Evolutionary conservation across 2,888 invertebrate genomes (phyloP).

Genomic region (Cantharis rustica): DNA sequence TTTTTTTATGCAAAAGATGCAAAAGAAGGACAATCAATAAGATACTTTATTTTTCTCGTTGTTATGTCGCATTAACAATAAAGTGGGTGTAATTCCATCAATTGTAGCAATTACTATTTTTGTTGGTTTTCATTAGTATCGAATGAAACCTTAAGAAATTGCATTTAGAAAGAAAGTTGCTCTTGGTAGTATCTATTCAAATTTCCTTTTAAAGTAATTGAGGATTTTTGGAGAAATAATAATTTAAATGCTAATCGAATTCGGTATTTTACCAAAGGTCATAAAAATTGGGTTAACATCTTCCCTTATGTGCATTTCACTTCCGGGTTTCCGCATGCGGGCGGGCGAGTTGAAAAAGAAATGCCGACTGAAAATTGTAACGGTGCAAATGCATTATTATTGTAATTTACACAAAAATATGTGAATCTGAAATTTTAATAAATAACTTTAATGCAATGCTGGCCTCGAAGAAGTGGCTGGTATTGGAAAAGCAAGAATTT

Average conservation of each 20-base stretch:
- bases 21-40: conserved; percentile 10
- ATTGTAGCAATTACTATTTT: conserved; percentile 18
- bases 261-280: conserved; percentile 6
- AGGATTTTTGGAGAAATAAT: conserved; percentile 3
- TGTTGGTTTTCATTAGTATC: conserved; percentile 9
- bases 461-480: neutral
- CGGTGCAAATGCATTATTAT: neutral
- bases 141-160: conserved; percentile 16
- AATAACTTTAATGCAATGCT: too few species aligned
- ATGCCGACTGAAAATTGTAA: too few species aligned
- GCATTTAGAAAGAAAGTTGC: conserved; percentile 9
- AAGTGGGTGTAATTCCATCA: conserved; percentile 22
- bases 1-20: neutral
- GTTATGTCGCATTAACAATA: conserved; percentile 14
- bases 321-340: neutral
- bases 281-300: neutral
- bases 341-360: neutral
- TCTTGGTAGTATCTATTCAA: conserved; percentile 5
- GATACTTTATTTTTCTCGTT: conserved; percentile 12
- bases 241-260: conserved; percentile 1
- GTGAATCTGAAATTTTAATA: neutral
- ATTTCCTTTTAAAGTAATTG: conserved; percentile 18
- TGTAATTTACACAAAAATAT: neutral
- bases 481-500: neutral
- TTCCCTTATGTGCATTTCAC: neutral